phyloP scores from a whole-genome alignment of 2,797 vertebrate genomes.

The Delichon dasypus region DNA sequence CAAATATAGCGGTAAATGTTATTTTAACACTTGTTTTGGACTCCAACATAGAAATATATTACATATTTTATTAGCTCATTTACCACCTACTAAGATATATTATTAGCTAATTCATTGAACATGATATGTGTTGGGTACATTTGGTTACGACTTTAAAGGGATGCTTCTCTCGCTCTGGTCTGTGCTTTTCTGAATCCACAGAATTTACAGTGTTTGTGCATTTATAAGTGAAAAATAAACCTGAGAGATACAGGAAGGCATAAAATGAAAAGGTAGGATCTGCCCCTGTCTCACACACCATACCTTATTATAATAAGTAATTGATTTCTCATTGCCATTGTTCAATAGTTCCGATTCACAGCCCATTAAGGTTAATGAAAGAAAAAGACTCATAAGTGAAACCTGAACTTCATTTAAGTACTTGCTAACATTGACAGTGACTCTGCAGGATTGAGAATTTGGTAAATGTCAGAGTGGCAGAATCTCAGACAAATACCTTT shows the following conservation, averaged over 20 bases:
- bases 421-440: background rate
- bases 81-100: constrained; percentile 70
- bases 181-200: background rate
- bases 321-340: constrained; percentile 20
- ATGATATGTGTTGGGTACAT: constrained; percentile 34
- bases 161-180: background rate
- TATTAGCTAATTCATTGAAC: constrained; percentile 73
- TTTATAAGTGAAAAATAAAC: background rate
- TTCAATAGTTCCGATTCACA: constrained; percentile 17
- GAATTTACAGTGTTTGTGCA: background rate
- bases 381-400: background rate
- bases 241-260: background rate
- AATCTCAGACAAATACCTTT: background rate
- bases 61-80: constrained; percentile 78
- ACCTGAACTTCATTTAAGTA: background rate
- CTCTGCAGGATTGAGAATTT: background rate
- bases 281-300: background rate
- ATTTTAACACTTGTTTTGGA: constrained; percentile 71
- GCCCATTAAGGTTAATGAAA: background rate
- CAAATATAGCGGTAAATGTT: constrained; percentile 67
- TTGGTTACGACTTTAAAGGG: constrained; percentile 22
- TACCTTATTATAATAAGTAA: background rate
- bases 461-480: background rate
- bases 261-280: background rate
- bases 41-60: constrained; percentile 77